These are phyloP conservation scores for Ceramica pisi DNA, from an alignment of 2,888 invertebrate species.

Conservation along the genomic window DNA sequence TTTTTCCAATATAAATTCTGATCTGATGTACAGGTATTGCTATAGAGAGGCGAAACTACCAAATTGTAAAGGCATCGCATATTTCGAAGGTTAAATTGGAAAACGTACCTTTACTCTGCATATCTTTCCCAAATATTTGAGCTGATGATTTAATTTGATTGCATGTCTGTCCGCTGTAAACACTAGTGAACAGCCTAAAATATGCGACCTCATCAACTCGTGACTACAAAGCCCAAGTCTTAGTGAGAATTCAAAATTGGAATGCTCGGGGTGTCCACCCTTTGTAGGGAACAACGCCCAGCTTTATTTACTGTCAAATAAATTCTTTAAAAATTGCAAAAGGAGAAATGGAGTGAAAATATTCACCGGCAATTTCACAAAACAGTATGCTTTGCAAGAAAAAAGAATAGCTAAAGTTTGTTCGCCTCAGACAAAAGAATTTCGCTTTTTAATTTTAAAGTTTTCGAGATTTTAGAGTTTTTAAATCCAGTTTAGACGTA, in stretches of 20 bases:
- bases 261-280: constrained; percentile 67
- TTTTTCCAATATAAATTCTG: constrained; percentile 16
- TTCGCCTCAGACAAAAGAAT: constrained; percentile 67
- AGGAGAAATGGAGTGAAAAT: constrained; percentile 40
- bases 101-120: constrained; percentile 21
- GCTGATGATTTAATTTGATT: constrained; percentile 41
- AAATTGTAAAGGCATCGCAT: neutral
- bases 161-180: constrained; percentile 42
- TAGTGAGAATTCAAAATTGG: constrained; percentile 67
- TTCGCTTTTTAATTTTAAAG: constrained; percentile 71
- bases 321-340: constrained; percentile 57
- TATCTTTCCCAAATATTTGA: constrained; percentile 25
- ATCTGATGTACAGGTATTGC: neutral
- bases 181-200: constrained; percentile 53
- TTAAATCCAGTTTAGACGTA: constrained; percentile 56
- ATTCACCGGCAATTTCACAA: constrained; percentile 57
- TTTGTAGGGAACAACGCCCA: constrained; percentile 53
- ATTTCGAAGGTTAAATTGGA: constrained; percentile 13
- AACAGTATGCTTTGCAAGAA: constrained; percentile 59
- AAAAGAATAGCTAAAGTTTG: constrained; percentile 67
- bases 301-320: constrained; percentile 55
- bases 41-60: constrained; percentile 4
- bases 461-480: constrained; percentile 64
- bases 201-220: constrained; percentile 62
- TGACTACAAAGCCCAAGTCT: constrained; percentile 60